phyloP scores from a whole-genome alignment of 2,888 invertebrate genomes.

The Clanis bilineata region DNA sequence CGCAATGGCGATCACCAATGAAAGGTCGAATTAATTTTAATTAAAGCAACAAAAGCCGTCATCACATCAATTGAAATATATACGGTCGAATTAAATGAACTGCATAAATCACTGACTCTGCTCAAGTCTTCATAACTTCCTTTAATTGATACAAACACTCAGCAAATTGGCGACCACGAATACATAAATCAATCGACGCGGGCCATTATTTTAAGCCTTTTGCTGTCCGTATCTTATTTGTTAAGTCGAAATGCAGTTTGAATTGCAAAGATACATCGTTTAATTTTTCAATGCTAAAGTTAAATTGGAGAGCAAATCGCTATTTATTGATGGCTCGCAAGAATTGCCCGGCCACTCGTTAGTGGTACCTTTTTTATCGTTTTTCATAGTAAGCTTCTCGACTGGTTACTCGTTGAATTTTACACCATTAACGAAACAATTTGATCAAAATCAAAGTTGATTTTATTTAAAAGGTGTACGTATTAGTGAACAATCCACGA shows the following conservation, averaged over 20 bases:
- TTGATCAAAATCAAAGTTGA: neutral
- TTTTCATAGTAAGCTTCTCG: neutral
- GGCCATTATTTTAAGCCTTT: slow-evolving; percentile 3
- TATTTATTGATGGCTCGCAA: slow-evolving; percentile 54
- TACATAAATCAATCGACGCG: slow-evolving; percentile 53
- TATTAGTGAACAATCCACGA: too few species aligned
- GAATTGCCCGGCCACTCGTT: slow-evolving; percentile 30
- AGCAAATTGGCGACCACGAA: slow-evolving; percentile 56
- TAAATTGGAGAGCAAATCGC: slow-evolving; percentile 54
- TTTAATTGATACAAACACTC: slow-evolving; percentile 60
- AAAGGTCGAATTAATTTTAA: slow-evolving; percentile 4
- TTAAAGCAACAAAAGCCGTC: slow-evolving; percentile 26
- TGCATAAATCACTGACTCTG: slow-evolving; percentile 42
- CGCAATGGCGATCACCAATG: slow-evolving; percentile 5
- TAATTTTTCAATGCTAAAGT: slow-evolving; percentile 64
- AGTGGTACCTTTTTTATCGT: neutral
- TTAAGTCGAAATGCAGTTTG: slow-evolving; percentile 24
- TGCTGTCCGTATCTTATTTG: neutral
- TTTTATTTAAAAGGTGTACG: neutral
- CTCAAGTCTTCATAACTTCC: slow-evolving; percentile 52
- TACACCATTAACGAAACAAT: neutral
- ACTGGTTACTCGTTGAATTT: neutral
- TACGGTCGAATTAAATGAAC: slow-evolving; percentile 36
- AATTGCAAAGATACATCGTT: slow-evolving; percentile 54
- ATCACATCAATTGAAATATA: slow-evolving; percentile 26